Evolutionary conservation across 2,888 invertebrate genomes (phyloP).

Genomic region (Bombylius major): DNA sequence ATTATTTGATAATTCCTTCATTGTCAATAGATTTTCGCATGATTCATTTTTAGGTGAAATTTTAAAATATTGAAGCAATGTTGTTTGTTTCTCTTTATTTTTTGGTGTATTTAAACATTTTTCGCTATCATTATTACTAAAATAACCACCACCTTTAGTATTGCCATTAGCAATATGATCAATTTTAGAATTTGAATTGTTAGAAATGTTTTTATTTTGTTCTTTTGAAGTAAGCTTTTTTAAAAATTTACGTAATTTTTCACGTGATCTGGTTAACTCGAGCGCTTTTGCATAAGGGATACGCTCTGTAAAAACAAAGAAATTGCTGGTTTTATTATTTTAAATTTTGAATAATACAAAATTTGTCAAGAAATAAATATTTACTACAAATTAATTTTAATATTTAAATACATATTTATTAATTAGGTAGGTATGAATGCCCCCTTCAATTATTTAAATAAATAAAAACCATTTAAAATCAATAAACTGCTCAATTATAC

Average conservation of each 20-base stretch:
- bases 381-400: no score
- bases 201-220: no score
- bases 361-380: no score
- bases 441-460: conserved; percentile 14
- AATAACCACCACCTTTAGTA: no score
- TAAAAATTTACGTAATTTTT: conserved; percentile 20
- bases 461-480: not conserved
- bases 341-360: not conserved
- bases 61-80: not conserved
- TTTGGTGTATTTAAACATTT: no score
- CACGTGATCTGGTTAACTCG: conserved; percentile 26
- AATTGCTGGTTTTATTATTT: conserved; percentile 28
- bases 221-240: not conserved
- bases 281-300: conserved; percentile 29
- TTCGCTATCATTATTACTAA: no score
- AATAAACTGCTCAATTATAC: not conserved
- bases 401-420: no score
- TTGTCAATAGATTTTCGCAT: no score
- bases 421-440: not conserved
- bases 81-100: not conserved
- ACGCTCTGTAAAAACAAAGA: conserved; percentile 35
- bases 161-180: no score
- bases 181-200: no score
- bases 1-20: no score
- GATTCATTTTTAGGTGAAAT: not conserved